Evolutionary conservation across 2,888 invertebrate genomes (phyloP), one percentile per base, ranked within the genome.

Genomic region (Drosophila ustulata): DNA sequence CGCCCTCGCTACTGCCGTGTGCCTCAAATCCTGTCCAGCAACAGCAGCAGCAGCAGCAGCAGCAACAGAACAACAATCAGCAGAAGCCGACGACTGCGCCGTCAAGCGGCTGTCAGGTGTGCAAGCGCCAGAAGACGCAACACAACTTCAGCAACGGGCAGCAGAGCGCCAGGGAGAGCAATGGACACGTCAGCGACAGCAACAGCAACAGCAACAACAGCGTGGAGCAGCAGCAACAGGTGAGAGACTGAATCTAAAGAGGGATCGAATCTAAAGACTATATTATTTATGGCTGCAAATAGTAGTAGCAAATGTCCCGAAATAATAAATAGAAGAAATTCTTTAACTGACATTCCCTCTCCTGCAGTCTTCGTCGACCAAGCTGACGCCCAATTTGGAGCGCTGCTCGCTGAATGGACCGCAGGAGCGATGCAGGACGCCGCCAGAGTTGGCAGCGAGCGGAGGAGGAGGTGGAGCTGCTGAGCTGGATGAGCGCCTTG

Each of bases 91-190:
- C 75, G n/a, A n/a, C 52, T 39, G 57, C 45, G 39, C 66, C 52
- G 13, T 25, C 45, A 5, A 82, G 79, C 3, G 90, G 92, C 46
- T 93, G 92, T 73, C 92, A 92, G 67, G 87, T 92, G 45, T 93
- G 93, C 78, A 93, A 93, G 68, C 91, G 93, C 2, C 92, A 93
- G 66, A 93, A 93, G 84, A 93, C 92, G 2, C 91, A 92, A 66
- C 93, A 93, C 76, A 85, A 90, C 66, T 92, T 90, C 43, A 63
- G 59, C 45, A 66, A 59, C 18, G 63, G 71, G 18, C 68, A 55
- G 37, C 68, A 28, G 23, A 46, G 9, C 26, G 28, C 13, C 9
- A 59, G 56, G 25, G 51, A 43, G 0, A 5, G 51, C 7, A 66
- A 65, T 46, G 66, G 57, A n/a, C 66, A 71, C n/a, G 50, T 4